Evolutionary conservation across 2,888 invertebrate species (phyloP).

Genomic region (Xestoiulus laeticollis): DNA sequence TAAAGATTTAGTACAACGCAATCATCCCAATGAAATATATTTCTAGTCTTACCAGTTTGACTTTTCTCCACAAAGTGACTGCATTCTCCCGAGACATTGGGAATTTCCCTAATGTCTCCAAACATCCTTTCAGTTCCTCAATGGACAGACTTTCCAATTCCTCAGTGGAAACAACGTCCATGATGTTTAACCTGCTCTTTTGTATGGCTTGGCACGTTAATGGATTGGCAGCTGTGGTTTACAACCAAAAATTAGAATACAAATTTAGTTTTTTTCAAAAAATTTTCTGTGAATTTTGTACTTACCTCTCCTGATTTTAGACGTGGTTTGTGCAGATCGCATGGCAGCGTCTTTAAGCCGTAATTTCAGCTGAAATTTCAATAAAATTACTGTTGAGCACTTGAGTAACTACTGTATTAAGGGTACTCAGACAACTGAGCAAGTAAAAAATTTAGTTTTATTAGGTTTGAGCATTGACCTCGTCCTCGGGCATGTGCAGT

Average conservation of each 20-base stretch:
- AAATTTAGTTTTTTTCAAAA: not conserved
- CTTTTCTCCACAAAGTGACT: conserved; percentile 36
- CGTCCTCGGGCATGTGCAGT: too few relatives aligned
- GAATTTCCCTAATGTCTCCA: conserved; percentile 45
- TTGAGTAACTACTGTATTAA: too few relatives aligned
- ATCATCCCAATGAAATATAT: not conserved
- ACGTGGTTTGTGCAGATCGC: not conserved
- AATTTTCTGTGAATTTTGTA: too few relatives aligned
- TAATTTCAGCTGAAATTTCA: not conserved
- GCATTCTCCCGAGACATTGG: conserved; percentile 46
- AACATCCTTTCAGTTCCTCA: conserved; percentile 18
- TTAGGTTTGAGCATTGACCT: too few relatives aligned
- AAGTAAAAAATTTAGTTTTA: too few relatives aligned
- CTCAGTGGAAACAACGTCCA: not conserved
- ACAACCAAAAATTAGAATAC: not conserved
- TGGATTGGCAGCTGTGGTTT: not conserved
- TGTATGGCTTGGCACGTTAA: conserved; percentile 20
- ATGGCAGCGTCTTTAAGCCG: conserved; percentile 6
- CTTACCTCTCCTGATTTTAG: conserved; percentile 21
- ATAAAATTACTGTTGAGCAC: too few relatives aligned
- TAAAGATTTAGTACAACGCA: too few relatives aligned
- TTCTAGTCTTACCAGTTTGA: conserved; percentile 34
- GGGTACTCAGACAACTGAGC: too few relatives aligned
- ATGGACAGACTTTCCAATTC: conserved; percentile 17
- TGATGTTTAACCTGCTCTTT: not conserved